These are phyloP conservation scores for Thaumetopoea pityocampa DNA, from an alignment of 1,140 invertebrate species.

Conservation along the genomic window DNA sequence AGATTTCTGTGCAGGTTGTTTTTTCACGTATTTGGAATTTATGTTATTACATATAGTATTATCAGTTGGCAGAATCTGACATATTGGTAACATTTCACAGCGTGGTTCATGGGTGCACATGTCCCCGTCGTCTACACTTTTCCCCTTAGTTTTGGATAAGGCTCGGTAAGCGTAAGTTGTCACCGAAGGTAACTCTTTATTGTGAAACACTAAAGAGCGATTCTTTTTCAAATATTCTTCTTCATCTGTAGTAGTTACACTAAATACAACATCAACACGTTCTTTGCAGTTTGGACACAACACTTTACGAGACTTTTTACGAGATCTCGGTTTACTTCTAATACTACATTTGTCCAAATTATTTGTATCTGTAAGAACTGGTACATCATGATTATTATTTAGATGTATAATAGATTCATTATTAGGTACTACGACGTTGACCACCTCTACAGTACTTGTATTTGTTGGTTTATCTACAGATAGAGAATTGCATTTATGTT, in stretches of 20 bases:
- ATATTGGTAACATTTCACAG: conserved; percentile 52
- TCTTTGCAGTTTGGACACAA: conserved; percentile 57
- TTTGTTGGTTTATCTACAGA: conserved; percentile 34
- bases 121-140: conserved; percentile 26
- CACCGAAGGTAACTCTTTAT: conserved; percentile 22
- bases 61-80: conserved; percentile 46
- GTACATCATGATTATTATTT: conserved; percentile 16
- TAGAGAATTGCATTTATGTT: conserved; percentile 9
- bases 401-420: conserved; percentile 13
- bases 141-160: conserved; percentile 18
- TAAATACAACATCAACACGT: conserved; percentile 33
- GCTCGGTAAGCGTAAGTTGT: conserved; percentile 12
- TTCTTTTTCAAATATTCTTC: conserved; percentile 34
- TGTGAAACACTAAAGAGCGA: conserved; percentile 19
- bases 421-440: conserved; percentile 17
- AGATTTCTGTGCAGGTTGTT: conserved; percentile 23
- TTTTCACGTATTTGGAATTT: conserved; percentile 31
- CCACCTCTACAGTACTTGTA: conserved; percentile 19
- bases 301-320: conserved; percentile 32
- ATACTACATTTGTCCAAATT: conserved; percentile 4
- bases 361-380: conserved; percentile 8
- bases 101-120: conserved; percentile 45
- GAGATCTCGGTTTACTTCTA: conserved; percentile 23
- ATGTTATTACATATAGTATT: conserved; percentile 18
- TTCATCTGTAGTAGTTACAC: conserved; percentile 38